phyloP scores from a whole-genome alignment of 2,888 invertebrate species.

The Platycnemis pennipes region DNA sequence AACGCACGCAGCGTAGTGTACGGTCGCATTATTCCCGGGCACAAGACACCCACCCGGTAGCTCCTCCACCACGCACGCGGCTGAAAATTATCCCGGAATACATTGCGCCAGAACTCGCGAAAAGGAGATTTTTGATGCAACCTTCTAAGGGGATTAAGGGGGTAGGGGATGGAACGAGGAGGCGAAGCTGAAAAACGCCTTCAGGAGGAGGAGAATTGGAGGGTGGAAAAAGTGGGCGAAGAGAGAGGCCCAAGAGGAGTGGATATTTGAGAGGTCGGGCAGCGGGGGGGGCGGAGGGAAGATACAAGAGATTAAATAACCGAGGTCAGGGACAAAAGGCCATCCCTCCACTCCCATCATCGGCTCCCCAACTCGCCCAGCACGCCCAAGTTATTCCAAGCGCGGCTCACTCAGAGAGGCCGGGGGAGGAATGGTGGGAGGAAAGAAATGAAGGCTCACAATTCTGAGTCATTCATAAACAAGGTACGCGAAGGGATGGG shows the following conservation, averaged over 20 bases:
- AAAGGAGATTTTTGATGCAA: slow-evolving; percentile 5
- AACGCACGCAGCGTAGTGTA: not conserved
- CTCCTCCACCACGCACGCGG: not conserved
- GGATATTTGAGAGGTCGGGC: not conserved
- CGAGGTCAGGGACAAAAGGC: slow-evolving; percentile 54
- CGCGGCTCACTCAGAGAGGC: not conserved
- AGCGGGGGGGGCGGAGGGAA: not conserved
- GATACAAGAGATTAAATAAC: slow-evolving; percentile 44
- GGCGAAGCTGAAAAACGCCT: not conserved
- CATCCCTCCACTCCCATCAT: not conserved
- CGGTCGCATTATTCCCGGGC: not conserved
- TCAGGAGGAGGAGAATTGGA: not conserved
- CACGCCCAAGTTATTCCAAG: slow-evolving; percentile 19
- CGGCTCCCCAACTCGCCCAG: not conserved
- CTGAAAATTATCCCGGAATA: slow-evolving; percentile 2
- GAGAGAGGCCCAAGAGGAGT: not conserved
- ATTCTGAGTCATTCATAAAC: slow-evolving; percentile 50
- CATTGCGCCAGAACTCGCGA: not conserved
- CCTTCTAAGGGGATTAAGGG: not conserved
- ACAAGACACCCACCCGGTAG: not conserved
- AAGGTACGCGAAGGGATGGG: not conserved
- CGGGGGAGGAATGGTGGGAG: not conserved
- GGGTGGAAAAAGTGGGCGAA: not conserved
- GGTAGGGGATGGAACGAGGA: not conserved
- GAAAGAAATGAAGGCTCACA: slow-evolving; percentile 44